Evolutionary conservation across 2,888 invertebrate species (phyloP).

Genomic region (Caenorhabditis parvicauda): DNA sequence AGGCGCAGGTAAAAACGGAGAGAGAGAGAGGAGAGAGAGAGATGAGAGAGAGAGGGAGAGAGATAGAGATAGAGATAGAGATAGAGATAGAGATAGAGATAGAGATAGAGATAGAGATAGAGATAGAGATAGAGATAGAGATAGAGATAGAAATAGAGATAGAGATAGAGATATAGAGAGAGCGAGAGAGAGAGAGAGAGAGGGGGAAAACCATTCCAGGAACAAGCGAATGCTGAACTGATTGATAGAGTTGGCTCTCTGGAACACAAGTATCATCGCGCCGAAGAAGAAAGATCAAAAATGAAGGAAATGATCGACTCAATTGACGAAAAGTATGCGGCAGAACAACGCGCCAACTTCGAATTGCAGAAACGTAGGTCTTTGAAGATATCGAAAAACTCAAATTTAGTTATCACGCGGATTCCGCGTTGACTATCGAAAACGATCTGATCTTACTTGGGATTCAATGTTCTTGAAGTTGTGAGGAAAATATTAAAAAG

Average conservation of each 20-base stretch:
- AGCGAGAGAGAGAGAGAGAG: background rate
- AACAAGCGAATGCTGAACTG: constrained; percentile 44
- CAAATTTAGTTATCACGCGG: background rate
- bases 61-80: background rate
- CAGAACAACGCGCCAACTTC: constrained; percentile 46
- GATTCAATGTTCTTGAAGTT: too few relatives aligned
- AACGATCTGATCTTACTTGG: too few relatives aligned
- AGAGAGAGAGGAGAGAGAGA: background rate
- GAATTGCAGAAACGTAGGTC: constrained; percentile 38
- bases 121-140: background rate
- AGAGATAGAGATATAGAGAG: too few relatives aligned
- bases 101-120: background rate
- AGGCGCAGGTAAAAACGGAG: constrained; percentile 25
- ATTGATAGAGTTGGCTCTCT: constrained; percentile 41
- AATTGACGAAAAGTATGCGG: constrained; percentile 38
- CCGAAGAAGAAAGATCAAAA: constrained; percentile 36
- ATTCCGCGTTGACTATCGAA: too few relatives aligned
- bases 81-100: too few relatives aligned
- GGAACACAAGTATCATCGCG: constrained; percentile 29
- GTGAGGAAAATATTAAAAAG: background rate
- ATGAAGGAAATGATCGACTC: constrained; percentile 37
- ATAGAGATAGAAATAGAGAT: background rate
- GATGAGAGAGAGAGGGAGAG: background rate
- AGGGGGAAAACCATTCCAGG: constrained; percentile 15
- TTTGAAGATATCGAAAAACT: background rate